phyloP scores from a whole-genome alignment of 1,140 invertebrate species.

The Drosophila hydei region DNA sequence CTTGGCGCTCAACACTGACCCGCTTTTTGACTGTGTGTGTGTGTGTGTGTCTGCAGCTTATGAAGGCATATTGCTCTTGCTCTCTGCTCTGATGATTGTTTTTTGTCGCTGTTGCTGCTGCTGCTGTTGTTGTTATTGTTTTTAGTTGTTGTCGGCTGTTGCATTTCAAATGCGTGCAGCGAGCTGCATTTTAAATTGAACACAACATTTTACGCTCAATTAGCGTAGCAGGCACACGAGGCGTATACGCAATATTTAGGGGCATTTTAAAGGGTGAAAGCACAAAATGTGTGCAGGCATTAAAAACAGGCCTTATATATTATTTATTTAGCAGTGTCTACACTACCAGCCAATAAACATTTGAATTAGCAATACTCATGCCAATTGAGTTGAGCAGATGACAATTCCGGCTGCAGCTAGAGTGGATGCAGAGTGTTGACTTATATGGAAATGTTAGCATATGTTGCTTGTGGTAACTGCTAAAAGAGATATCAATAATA shows the following conservation, averaged over 20 bases:
- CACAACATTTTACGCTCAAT: conserved; percentile 34
- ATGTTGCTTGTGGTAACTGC: no score
- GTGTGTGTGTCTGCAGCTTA: conserved; percentile 6
- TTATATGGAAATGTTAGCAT: no score
- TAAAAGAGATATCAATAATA: no score
- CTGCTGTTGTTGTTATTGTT: no score
- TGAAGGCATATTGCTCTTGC: conserved; percentile 46
- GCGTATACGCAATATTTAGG: conserved; percentile 38
- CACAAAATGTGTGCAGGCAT: not conserved
- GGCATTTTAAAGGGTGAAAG: not conserved
- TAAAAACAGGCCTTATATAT: not conserved
- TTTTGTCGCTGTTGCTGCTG: conserved; percentile 16
- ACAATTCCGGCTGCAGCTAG: no score
- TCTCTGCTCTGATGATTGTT: conserved; percentile 33
- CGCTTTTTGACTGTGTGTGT: conserved; percentile 49
- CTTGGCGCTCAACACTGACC: conserved; percentile 82
- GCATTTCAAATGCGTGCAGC: conserved; percentile 37
- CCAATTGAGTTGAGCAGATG: no score
- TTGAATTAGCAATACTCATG: no score
- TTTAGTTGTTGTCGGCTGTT: conserved; percentile 35
- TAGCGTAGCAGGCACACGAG: not conserved
- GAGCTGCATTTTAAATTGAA: conserved; percentile 34
- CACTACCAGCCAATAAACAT: no score
- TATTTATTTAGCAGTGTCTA: not conserved
- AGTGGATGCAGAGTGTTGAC: no score